These are phyloP conservation scores for Lacerta viridis DNA, from an alignment of 2,797 vertebrate genomes.

Conservation along the genomic window DNA sequence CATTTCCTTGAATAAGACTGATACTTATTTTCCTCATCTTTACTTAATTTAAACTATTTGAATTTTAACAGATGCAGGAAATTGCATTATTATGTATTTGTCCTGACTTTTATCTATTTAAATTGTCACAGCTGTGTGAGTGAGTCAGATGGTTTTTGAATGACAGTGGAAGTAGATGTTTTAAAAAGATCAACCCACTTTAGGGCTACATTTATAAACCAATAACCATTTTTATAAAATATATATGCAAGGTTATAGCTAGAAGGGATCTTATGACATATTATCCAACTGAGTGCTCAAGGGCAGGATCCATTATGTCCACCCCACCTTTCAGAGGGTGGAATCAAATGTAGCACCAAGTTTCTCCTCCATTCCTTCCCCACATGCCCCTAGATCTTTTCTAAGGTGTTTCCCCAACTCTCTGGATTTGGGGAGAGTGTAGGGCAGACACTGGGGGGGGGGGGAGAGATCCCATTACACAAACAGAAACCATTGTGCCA, in stretches of 20 bases:
- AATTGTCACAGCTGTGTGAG: conserved; percentile 44
- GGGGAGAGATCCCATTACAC: no score
- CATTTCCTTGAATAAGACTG: conserved; percentile 33
- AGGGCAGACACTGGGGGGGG: no score
- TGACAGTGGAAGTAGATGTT: conserved; percentile 38
- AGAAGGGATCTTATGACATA: background rate
- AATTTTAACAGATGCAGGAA: conserved; percentile 48
- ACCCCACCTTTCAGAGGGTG: background rate
- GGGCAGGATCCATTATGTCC: background rate
- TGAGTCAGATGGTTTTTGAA: conserved; percentile 39
- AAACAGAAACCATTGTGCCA: no score
- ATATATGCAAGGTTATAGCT: background rate
- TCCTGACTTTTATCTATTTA: conserved; percentile 41
- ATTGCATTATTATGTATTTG: conserved; percentile 47
- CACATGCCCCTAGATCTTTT: no score
- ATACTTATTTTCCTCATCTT: conserved; percentile 38
- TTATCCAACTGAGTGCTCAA: background rate
- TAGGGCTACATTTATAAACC: background rate
- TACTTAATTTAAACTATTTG: conserved; percentile 52
- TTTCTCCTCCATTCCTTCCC: no score
- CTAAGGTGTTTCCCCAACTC: no score
- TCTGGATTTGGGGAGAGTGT: no score
- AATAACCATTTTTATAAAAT: background rate
- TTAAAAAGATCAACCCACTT: conserved; percentile 10
- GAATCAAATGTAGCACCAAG: no score